phyloP scores from a whole-genome alignment of 1,140 invertebrate species.

The Hycleus cichorii region DNA sequence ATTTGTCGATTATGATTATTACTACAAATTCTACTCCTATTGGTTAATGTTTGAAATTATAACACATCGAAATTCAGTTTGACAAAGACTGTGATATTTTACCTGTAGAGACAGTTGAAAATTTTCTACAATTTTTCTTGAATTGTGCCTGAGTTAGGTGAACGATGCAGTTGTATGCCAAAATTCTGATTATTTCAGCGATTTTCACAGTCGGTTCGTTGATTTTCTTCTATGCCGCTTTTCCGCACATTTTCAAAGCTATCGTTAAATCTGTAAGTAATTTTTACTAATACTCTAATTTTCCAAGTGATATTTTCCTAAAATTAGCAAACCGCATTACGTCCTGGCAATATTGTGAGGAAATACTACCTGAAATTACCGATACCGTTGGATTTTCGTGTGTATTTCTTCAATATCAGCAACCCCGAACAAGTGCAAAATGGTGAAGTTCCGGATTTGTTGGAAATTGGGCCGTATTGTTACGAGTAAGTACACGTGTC shows the following conservation, averaged over 20 bases:
- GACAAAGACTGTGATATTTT: no score
- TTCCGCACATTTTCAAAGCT: background rate
- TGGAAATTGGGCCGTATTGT: constrained; percentile 66
- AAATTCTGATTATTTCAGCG: background rate
- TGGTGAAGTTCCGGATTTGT: constrained; percentile 46
- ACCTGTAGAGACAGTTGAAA: no score
- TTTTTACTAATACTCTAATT: background rate
- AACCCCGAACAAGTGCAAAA: constrained; percentile 54
- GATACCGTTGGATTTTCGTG: constrained; percentile 50
- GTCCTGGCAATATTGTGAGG: constrained; percentile 43
- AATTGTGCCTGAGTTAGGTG: no score
- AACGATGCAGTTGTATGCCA: background rate
- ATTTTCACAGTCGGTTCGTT: background rate
- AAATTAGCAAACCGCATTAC: constrained; percentile 34
- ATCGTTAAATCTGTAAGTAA: constrained; percentile 3
- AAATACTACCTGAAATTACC: constrained; percentile 47
- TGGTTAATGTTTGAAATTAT: no score
- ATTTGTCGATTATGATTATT: no score
- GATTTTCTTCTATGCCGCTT: background rate
- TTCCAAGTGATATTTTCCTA: background rate
- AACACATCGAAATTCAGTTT: no score
- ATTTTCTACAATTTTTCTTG: no score
- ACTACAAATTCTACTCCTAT: no score
- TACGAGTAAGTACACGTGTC: constrained; percentile 55
- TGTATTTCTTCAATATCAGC: constrained; percentile 66